Conservation (phyloP, 2,113 vertebrate species). For the Ceyx melanurus region DNA sequence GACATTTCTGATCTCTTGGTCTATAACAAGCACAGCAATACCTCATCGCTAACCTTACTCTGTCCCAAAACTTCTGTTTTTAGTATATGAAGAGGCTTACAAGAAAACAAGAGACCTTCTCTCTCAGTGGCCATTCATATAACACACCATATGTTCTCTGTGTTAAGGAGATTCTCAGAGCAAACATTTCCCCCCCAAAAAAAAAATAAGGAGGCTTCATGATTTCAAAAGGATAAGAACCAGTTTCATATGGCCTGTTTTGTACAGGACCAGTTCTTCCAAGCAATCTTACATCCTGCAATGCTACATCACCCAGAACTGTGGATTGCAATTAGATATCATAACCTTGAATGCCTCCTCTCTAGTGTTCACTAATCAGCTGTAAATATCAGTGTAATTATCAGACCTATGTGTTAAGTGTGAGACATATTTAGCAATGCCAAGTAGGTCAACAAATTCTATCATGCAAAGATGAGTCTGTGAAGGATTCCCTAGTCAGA, state of each 20-base stretch:
- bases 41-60: not conserved
- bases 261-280: not conserved
- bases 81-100: not conserved
- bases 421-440: not conserved
- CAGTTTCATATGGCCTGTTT: not conserved
- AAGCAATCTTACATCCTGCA: not conserved
- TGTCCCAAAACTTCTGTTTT: not conserved
- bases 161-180: not conserved
- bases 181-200: not conserved
- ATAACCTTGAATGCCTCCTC: not conserved
- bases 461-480: not conserved
- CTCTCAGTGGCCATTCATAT: not conserved
- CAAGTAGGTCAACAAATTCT: not conserved
- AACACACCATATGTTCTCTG: not conserved
- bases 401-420: not conserved
- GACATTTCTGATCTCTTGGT: not conserved
- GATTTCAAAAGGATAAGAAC: not conserved
- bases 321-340: not conserved
- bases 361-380: not conserved
- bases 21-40: not conserved
- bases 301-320: not conserved
- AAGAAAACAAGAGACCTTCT: not conserved
- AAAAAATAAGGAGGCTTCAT: not conserved
- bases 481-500: not conserved
- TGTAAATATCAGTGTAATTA: not conserved